Percentiles rank a stretch among this genome's conserved stretches.
Conservation (phyloP, 2,888 invertebrate species). For the Alentia gelatinosa region DNA sequence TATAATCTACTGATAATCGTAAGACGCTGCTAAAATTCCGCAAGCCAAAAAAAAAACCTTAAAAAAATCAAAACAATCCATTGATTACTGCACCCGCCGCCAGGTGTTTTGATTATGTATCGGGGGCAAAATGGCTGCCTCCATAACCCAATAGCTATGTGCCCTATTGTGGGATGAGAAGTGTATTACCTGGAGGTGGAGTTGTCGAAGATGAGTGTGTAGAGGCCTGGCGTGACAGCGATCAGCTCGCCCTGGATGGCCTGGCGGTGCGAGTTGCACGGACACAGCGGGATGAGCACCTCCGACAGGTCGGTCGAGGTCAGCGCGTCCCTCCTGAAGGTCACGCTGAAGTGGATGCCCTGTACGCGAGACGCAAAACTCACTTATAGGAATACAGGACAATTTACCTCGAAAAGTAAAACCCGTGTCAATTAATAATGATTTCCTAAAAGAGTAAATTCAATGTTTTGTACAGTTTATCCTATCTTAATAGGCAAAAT, state of each 20-base stretch:
- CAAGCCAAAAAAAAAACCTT: neutral
- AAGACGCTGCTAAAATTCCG: too few species aligned
- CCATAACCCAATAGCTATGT: too few species aligned
- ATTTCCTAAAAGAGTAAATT: too few species aligned
- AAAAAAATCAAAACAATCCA: neutral
- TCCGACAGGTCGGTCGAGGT: conserved; percentile 66
- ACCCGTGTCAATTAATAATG: too few species aligned
- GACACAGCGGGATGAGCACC: conserved; percentile 73
- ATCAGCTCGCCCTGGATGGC: conserved; percentile 74
- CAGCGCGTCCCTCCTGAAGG: conserved; percentile 67
- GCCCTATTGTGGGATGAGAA: neutral
- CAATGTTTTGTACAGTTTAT: too few species aligned
- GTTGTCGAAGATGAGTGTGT: conserved; percentile 78
- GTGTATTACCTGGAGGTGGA: conserved; percentile 77
- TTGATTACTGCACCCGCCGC: too few species aligned
- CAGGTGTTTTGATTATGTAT: neutral
- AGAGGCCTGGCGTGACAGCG: conserved; percentile 76
- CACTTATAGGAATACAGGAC: too few species aligned
- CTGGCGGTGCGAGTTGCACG: conserved; percentile 77
- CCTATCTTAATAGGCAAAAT: too few species aligned
- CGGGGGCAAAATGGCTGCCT: too few species aligned
- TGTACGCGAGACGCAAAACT: conserved; percentile 64
- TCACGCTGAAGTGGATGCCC: conserved; percentile 77
- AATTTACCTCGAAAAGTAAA: too few species aligned
- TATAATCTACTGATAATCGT: too few species aligned